These are phyloP conservation scores for Smutsia temminckii DNA, from an alignment of 2,797 vertebrate species.

Conservation along the genomic window DNA sequence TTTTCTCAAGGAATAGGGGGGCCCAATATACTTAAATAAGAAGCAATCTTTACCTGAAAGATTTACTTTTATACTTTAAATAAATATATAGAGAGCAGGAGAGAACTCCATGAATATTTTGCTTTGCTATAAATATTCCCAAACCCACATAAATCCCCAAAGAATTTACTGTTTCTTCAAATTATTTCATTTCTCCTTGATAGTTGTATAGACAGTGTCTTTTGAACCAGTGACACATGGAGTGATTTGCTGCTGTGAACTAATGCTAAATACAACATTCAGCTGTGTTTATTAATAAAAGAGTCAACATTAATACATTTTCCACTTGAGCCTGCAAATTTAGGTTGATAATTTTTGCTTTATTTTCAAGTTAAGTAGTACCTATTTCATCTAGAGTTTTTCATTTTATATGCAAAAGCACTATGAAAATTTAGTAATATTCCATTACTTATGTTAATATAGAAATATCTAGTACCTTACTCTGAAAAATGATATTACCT, in stretches of 20 bases:
- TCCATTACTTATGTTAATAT: conserved; percentile 22
- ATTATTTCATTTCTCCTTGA: conserved; percentile 9
- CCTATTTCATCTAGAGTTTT: not conserved
- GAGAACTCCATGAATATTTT: conserved; percentile 25
- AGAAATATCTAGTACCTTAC: conserved; percentile 23
- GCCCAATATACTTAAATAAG: not conserved
- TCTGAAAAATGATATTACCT: conserved; percentile 28
- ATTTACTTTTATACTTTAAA: conserved; percentile 9
- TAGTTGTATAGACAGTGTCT: not conserved
- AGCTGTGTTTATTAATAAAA: conserved; percentile 40
- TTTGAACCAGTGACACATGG: not conserved
- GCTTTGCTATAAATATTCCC: conserved; percentile 47
- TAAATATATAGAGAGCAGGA: not conserved
- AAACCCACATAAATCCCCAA: not conserved
- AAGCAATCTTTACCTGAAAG: not conserved
- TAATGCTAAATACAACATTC: not conserved
- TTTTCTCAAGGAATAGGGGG: not conserved
- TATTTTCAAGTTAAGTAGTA: conserved; percentile 28
- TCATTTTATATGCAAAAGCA: not conserved
- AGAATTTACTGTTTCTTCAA: not conserved
- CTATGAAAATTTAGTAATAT: not conserved
- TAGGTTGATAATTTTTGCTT: conserved; percentile 43
- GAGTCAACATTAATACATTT: not conserved
- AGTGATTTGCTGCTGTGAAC: not conserved
- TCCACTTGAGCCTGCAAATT: not conserved